Evolutionary conservation across 2,113 vertebrate genomes (phyloP), one percentile per base, ranked within the genome.

Genomic region (Cyanoderma ruficeps): DNA sequence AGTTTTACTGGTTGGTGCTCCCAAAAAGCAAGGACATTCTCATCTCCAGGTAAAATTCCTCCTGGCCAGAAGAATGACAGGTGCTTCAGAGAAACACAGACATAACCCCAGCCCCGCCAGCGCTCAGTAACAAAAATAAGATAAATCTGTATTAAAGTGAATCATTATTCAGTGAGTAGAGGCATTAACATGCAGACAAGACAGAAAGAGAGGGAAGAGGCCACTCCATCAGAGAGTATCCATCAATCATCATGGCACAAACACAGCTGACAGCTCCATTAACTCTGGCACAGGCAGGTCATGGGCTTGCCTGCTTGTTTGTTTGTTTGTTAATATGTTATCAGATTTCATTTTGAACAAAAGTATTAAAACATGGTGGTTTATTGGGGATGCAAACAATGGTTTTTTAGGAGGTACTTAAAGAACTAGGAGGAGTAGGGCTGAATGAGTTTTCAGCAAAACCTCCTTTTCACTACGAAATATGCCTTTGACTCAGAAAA

Each of bases 151-250:
- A 67, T 35, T 70, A 37, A 90, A 88, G 53, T 50, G n/a, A 46
- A 76, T 94, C 64, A 50, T 94, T 92, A 94, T 87, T 85, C 87
- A 92, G 39, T 3, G 18, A 71, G 69, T 49, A 20, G 41, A 78
- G 60, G 72, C 57, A 90, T 92, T 89, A 90, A 86, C 39, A 94
- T 60, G 85, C 83, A 93, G 93, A 91, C 76, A 76, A 87, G 91
- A 64, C 69, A 52, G 59, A 84, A 33, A 35, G 53, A 80, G n/a
- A 79, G 30, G n/a, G 53, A 96, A 94, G 91, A 89, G 24, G 72
- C 64, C 72, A 57, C 56, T 76, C 83, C 83, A 79, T 46, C 69
- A 76, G 60, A 78, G 57, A 81, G 53, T 7, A 5, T 13, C 57
- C 52, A 93, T 95, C 91, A 89, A 82, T 97, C 94, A 89, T 69